Evolutionary conservation across 1,140 invertebrate species (phyloP).

Genomic region (Trachymyrmex septentrionalis): DNA sequence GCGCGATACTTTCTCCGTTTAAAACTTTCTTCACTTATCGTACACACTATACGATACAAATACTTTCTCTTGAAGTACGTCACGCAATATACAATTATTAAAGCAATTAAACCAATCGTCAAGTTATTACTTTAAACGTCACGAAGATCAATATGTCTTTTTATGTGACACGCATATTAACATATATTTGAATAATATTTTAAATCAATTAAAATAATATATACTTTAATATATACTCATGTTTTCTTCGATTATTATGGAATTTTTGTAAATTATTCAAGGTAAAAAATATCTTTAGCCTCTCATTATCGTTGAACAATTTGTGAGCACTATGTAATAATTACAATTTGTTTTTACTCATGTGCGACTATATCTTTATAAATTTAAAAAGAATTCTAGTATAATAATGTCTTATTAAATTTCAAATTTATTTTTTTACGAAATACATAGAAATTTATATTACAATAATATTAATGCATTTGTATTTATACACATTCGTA

Average conservation of each 20-base stretch:
- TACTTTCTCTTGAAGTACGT: constrained; percentile 60
- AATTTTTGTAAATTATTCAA: constrained; percentile 11
- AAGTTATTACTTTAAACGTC: neutral
- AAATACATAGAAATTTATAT: neutral
- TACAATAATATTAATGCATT: neutral
- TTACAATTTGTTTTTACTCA: constrained; percentile 35
- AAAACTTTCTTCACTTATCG: constrained; percentile 66
- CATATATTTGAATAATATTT: neutral
- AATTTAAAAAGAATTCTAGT: neutral
- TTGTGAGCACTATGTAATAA: neutral
- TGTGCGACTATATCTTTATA: neutral
- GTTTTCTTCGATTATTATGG: neutral
- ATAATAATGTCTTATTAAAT: neutral
- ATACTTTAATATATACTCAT: neutral
- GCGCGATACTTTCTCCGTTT: constrained; percentile 65
- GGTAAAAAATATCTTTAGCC: neutral
- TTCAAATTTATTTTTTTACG: neutral
- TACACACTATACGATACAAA: constrained; percentile 22
- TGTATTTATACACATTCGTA: neutral
- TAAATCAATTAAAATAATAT: neutral
- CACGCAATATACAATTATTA: constrained; percentile 19
- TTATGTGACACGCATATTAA: neutral
- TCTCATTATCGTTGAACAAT: neutral
- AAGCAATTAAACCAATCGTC: constrained; percentile 19
- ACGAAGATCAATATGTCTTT: too few species aligned